These are phyloP conservation scores for Hymenopus coronatus DNA, from an alignment of 2,888 invertebrate genomes.

Conservation along the genomic window DNA sequence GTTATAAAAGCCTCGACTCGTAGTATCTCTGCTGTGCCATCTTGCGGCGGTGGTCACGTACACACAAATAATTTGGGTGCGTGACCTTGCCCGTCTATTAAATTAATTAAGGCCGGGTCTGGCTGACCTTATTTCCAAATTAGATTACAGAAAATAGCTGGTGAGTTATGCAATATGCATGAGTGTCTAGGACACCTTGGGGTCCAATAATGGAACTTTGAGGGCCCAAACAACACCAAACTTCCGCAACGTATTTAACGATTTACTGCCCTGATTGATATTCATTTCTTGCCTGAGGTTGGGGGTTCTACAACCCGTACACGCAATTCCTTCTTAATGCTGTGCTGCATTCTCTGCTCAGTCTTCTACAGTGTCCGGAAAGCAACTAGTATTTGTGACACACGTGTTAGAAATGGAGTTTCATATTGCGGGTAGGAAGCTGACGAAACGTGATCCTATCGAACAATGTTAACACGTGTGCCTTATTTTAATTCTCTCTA, in stretches of 20 bases:
- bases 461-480: too few relatives aligned
- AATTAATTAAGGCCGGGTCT: not conserved
- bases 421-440: too few relatives aligned
- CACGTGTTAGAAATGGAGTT: too few relatives aligned
- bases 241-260: not conserved
- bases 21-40: not conserved
- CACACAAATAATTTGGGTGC: not conserved
- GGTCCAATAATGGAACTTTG: slow-evolving; percentile 27
- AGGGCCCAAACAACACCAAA: not conserved
- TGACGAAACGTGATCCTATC: too few relatives aligned
- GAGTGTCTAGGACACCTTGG: slow-evolving; percentile 24
- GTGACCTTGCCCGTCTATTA: not conserved
- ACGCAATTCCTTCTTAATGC: too few relatives aligned
- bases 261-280: not conserved
- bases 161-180: slow-evolving; percentile 29
- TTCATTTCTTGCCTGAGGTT: not conserved
- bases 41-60: not conserved
- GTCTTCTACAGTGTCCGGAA: too few relatives aligned
- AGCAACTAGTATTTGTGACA: too few relatives aligned
- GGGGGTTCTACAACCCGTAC: too few relatives aligned
- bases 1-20: too few relatives aligned
- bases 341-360: too few relatives aligned
- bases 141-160: not conserved
- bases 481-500: too few relatives aligned
- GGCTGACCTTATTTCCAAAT: slow-evolving; percentile 7